Evolutionary conservation across 2,888 invertebrate species (phyloP).

Genomic region (Heteromyza rotundicornis): DNA sequence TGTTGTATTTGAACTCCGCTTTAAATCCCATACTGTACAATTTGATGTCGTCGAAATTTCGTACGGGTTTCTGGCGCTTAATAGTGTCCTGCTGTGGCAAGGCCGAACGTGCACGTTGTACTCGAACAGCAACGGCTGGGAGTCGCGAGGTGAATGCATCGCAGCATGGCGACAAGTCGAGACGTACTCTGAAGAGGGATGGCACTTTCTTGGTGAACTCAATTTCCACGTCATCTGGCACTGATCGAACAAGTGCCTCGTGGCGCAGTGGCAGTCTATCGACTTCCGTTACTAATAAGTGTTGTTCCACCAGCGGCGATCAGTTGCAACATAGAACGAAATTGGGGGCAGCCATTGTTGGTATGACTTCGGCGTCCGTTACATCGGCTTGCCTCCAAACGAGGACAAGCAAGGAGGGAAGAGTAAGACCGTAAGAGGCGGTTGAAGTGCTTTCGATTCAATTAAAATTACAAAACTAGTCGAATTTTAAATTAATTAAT

Average conservation of each 20-base stretch:
- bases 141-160: conserved; percentile 11
- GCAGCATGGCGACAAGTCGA: conserved; percentile 13
- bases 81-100: conserved; percentile 62
- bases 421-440: too few species aligned
- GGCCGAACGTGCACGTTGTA: neutral
- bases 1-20: conserved; percentile 89
- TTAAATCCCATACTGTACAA: conserved; percentile 92
- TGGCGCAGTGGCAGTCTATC: conserved; percentile 52
- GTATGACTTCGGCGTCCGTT: conserved; percentile 48
- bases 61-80: conserved; percentile 78
- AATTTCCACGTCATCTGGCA: conserved; percentile 53
- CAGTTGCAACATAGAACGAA: conserved; percentile 9
- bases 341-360: conserved; percentile 51
- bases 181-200: conserved; percentile 46
- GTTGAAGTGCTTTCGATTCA: too few species aligned
- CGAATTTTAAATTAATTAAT: too few species aligned
- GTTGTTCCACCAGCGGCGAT: conserved; percentile 39
- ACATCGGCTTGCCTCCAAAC: too few species aligned
- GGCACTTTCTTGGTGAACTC: conserved; percentile 52
- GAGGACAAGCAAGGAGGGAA: too few species aligned
- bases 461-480: too few species aligned
- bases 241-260: conserved; percentile 46
- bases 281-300: conserved; percentile 34
- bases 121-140: neutral
- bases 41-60: conserved; percentile 89